Percentiles rank a stretch among this genome's conserved stretches.
These are phyloP conservation scores for Lophius piscatorius DNA, from an alignment of 2,113 vertebrate species.

Conservation along the genomic window DNA sequence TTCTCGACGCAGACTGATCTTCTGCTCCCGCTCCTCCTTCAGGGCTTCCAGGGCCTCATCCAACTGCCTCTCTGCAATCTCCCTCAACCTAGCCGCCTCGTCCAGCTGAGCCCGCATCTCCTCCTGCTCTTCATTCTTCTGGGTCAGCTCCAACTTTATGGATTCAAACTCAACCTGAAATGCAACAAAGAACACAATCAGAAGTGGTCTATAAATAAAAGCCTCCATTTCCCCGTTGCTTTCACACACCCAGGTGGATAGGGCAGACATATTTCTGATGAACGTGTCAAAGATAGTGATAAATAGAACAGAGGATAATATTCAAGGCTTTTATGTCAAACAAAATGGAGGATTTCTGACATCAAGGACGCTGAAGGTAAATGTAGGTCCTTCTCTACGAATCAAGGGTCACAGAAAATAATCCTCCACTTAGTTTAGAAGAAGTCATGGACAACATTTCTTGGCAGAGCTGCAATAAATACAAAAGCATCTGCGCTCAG, in stretches of 20 bases:
- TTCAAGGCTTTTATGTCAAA: neutral
- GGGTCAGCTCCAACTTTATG: constrained; percentile 82
- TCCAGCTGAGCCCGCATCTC: constrained; percentile 79
- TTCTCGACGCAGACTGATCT: constrained; percentile 82
- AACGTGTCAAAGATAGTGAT: too few species aligned
- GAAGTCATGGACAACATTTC: constrained; percentile 10
- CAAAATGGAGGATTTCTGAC: neutral
- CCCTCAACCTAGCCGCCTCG: constrained; percentile 77
- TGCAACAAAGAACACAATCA: neutral
- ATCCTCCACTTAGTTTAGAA: constrained; percentile 6
- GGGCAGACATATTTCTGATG: neutral
- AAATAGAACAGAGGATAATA: neutral
- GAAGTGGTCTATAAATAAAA: too few species aligned
- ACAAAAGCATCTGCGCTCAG: neutral
- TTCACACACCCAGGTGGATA: too few species aligned
- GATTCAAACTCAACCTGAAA: constrained; percentile 86
- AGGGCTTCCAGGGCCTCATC: constrained; percentile 86
- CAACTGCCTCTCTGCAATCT: constrained; percentile 83
- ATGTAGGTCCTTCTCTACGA: neutral
- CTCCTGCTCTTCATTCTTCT: constrained; percentile 83
- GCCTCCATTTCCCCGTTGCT: too few species aligned
- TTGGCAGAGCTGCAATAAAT: constrained; percentile 17
- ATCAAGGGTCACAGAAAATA: constrained; percentile 4
- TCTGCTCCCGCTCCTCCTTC: constrained; percentile 86
- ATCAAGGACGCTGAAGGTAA: neutral